These are phyloP conservation scores for Neoseiulus cucumeris DNA, from an alignment of 1,140 invertebrate species.

Conservation along the genomic window DNA sequence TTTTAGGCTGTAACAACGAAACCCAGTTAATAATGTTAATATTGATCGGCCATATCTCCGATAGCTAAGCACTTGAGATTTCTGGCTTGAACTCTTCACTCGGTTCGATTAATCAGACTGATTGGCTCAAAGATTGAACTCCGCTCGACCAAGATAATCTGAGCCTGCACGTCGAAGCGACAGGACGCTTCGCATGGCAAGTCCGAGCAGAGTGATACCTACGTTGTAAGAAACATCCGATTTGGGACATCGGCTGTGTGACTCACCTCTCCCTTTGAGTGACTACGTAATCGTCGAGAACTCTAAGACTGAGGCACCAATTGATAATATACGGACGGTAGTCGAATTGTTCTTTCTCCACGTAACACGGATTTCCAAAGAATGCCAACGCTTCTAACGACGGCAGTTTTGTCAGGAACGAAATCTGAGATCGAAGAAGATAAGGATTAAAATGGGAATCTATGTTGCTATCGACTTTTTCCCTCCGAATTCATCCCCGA, in stretches of 20 bases:
- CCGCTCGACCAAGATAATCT: not conserved
- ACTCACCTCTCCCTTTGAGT: slow-evolving; percentile 66
- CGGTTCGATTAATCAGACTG: not conserved
- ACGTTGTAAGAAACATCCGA: not conserved
- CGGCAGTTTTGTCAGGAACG: slow-evolving; percentile 48
- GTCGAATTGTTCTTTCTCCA: slow-evolving; percentile 38
- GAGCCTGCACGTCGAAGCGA: too few species aligned
- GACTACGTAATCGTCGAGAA: slow-evolving; percentile 67
- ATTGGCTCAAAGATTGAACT: not conserved
- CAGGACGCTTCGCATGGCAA: too few species aligned
- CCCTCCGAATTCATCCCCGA: too few species aligned
- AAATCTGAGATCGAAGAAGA: slow-evolving; percentile 37
- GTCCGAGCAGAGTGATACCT: too few species aligned
- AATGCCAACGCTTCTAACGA: slow-evolving; percentile 58
- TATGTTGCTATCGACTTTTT: too few species aligned
- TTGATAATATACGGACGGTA: slow-evolving; percentile 78
- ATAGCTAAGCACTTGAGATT: not conserved
- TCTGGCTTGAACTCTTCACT: not conserved
- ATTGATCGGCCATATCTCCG: too few species aligned
- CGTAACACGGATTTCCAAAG: slow-evolving; percentile 61
- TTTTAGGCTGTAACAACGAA: slow-evolving; percentile 44
- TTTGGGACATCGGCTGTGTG: not conserved
- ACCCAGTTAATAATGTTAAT: slow-evolving; percentile 13
- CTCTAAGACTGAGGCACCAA: slow-evolving; percentile 68
- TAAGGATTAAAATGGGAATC: too few species aligned